A percentile compares a stretch with the other conserved stretches of the same genome.
Evolutionary conservation across 2,888 invertebrate genomes (phyloP).

Genomic region (Augiades crinisus): DNA sequence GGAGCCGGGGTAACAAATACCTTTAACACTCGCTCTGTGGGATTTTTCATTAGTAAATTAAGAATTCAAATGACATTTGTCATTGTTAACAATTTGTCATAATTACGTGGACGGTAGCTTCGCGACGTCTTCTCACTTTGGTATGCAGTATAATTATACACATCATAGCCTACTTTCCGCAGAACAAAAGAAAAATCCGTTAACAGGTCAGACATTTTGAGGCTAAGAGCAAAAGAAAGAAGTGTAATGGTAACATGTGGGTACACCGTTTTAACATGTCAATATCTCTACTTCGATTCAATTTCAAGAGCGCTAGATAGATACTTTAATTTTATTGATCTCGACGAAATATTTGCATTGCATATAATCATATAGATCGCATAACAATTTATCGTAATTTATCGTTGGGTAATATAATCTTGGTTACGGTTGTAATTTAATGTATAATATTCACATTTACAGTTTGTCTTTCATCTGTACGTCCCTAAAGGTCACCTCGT

Average conservation of each 20-base stretch:
- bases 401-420: too few species aligned
- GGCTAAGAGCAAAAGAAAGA: slow-evolving; percentile 25
- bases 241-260: slow-evolving; percentile 9
- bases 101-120: slow-evolving; percentile 8
- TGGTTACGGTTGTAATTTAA: too few species aligned
- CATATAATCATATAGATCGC: too few species aligned
- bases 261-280: slow-evolving; percentile 3
- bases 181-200: slow-evolving; percentile 25
- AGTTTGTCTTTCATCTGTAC: background rate
- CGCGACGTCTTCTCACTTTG: slow-evolving; percentile 9
- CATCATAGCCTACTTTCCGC: slow-evolving; percentile 24
- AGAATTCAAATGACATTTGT: background rate
- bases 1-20: too few species aligned
- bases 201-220: slow-evolving; percentile 27
- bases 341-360: too few species aligned
- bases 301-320: too few species aligned
- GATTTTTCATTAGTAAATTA: background rate
- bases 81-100: slow-evolving; percentile 12
- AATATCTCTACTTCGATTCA: too few species aligned
- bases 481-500: slow-evolving; percentile 8
- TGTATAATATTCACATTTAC: background rate
- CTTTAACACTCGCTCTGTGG: too few species aligned
- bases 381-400: too few species aligned
- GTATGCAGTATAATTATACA: slow-evolving; percentile 21
- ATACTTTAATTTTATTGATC: background rate